A percentile compares a stretch with the other conserved stretches of the same genome.
phyloP scores from a whole-genome alignment of 2,888 invertebrate species.

The Dyspetes luteomarginatus region DNA sequence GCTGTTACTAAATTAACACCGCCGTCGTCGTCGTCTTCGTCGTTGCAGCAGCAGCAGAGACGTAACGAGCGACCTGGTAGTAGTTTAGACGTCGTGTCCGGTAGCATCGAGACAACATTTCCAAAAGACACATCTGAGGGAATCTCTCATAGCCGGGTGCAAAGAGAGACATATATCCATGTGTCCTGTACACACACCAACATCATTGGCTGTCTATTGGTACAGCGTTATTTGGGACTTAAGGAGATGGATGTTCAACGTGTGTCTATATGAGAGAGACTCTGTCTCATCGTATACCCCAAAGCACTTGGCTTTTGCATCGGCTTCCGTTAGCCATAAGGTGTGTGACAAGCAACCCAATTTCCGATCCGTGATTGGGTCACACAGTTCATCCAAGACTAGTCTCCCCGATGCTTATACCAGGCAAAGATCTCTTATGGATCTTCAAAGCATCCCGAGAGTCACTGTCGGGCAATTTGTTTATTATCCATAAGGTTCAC shows the following conservation, averaged over 20 bases:
- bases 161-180: slow-evolving; percentile 16
- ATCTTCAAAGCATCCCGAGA: background rate
- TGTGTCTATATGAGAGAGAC: slow-evolving; percentile 21
- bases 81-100: slow-evolving; percentile 72
- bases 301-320: slow-evolving; percentile 24
- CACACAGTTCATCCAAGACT: slow-evolving; percentile 33
- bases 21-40: slow-evolving; percentile 42
- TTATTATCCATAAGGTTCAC: background rate
- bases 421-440: slow-evolving; percentile 15
- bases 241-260: slow-evolving; percentile 48
- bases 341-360: slow-evolving; percentile 65
- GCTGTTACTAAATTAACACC: slow-evolving; percentile 76
- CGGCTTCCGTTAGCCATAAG: slow-evolving; percentile 40
- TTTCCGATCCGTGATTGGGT: slow-evolving; percentile 71
- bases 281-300: slow-evolving; percentile 24
- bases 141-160: background rate
- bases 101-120: slow-evolving; percentile 50
- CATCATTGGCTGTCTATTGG: slow-evolving; percentile 13
- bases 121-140: slow-evolving; percentile 26
- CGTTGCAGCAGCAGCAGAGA: slow-evolving; percentile 60
- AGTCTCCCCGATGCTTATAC: slow-evolving; percentile 26
- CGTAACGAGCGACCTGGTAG: slow-evolving; percentile 46
- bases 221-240: slow-evolving; percentile 16
- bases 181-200: background rate
- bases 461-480: background rate